Evolutionary conservation across 2,113 vertebrate genomes (phyloP).

Genomic region (Albula glossodonta): DNA sequence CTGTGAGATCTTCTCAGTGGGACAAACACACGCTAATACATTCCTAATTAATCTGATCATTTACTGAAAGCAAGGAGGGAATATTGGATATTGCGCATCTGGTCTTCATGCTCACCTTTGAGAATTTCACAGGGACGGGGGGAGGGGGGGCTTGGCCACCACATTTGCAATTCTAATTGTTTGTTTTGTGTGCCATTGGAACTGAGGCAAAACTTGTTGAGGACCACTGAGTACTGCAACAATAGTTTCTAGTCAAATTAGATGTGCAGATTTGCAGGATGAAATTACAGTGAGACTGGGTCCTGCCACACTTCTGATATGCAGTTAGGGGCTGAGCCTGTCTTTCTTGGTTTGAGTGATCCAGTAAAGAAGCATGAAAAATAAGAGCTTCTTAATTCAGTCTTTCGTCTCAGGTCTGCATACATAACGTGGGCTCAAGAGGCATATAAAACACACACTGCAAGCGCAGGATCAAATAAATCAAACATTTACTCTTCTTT

Average conservation of each 20-base stretch:
- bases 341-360: background rate
- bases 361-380: background rate
- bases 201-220: conserved; percentile 59
- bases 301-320: conserved; percentile 25
- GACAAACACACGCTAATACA: conserved; percentile 24
- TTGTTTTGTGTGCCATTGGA: conserved; percentile 44
- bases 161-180: background rate
- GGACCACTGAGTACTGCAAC: conserved; percentile 46
- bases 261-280: conserved; percentile 39
- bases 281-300: conserved; percentile 39
- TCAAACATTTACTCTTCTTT: background rate
- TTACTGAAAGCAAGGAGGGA: background rate
- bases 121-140: background rate
- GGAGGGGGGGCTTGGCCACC: background rate
- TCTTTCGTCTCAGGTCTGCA: background rate
- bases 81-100: conserved; percentile 25
- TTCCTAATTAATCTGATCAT: conserved; percentile 45
- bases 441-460: background rate
- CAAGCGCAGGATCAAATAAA: background rate
- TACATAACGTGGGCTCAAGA: background rate
- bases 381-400: background rate
- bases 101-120: background rate
- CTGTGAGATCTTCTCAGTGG: conserved; percentile 29
- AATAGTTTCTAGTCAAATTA: conserved; percentile 51
- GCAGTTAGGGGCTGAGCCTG: background rate